These are phyloP conservation scores for Sternarchorhynchus goeldii DNA, from an alignment of 2,797 vertebrate species.

Conservation along the genomic window DNA sequence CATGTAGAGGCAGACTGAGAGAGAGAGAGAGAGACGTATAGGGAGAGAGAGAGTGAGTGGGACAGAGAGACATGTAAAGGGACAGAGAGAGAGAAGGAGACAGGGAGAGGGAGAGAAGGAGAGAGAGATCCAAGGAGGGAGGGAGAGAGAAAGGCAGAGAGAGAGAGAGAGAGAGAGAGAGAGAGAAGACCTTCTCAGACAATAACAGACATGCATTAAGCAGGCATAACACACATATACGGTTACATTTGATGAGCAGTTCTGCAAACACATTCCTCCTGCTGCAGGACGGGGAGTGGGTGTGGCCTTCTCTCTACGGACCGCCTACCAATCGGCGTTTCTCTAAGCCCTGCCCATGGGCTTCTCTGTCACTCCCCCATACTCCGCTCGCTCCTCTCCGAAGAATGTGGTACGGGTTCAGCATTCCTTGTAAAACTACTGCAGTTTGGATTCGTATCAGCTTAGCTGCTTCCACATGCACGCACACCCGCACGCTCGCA, in stretches of 20 bases:
- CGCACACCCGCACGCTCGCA: no score
- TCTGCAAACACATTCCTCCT: constrained; percentile 51
- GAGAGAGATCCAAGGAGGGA: constrained; percentile 15
- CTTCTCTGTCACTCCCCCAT: no score
- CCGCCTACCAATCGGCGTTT: no score
- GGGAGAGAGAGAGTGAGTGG: constrained; percentile 66
- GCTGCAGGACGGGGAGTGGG: no score
- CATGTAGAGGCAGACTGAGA: neutral
- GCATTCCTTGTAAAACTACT: no score
- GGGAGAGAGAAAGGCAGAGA: constrained; percentile 75
- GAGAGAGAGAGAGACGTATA: constrained; percentile 54
- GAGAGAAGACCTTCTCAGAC: neutral
- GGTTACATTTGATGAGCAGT: constrained; percentile 64
- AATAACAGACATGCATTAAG: constrained; percentile 62
- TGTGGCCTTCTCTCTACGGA: no score
- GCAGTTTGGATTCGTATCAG: no score
- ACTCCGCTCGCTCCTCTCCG: no score
- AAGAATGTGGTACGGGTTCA: no score
- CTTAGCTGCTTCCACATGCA: neutral
- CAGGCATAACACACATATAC: constrained; percentile 66
- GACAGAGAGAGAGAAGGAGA: neutral
- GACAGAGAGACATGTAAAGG: constrained; percentile 64
- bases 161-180: constrained; percentile 63
- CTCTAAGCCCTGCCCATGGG: no score
- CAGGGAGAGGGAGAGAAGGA: constrained; percentile 4